Conservation (phyloP, 2,797 vertebrate species). For the Typhlichthys subterraneus region DNA sequence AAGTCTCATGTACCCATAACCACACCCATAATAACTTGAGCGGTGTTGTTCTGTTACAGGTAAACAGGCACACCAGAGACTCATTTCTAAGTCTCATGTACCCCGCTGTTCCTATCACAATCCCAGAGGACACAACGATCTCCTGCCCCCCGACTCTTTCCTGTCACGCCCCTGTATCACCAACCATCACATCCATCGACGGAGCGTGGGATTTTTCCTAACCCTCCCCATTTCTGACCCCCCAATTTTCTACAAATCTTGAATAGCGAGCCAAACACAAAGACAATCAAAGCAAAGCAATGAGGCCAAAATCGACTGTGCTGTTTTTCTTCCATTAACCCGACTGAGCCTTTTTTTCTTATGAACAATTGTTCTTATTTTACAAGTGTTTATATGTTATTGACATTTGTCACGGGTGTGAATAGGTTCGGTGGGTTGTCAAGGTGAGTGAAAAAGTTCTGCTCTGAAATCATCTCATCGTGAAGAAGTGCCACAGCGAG, state of each 20-base stretch:
- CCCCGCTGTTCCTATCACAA: slow-evolving; percentile 81
- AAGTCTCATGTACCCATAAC: too few species aligned
- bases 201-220: slow-evolving; percentile 79
- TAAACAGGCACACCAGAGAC: slow-evolving; percentile 87
- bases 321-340: slow-evolving; percentile 50
- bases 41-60: slow-evolving; percentile 60
- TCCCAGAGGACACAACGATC: slow-evolving; percentile 65
- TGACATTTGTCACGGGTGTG: slow-evolving; percentile 24
- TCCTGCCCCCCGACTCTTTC: slow-evolving; percentile 62
- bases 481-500: slow-evolving; percentile 13
- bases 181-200: slow-evolving; percentile 47
- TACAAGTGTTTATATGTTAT: slow-evolving; percentile 45
- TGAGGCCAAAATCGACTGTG: slow-evolving; percentile 68
- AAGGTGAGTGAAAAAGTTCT: slow-evolving; percentile 54
- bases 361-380: neutral
- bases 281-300: slow-evolving; percentile 68
- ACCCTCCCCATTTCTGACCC: neutral
- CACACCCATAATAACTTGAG: too few species aligned
- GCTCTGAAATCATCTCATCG: slow-evolving; percentile 27
- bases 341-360: slow-evolving; percentile 61
- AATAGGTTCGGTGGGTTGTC: neutral
- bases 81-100: slow-evolving; percentile 89
- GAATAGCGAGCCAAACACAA: slow-evolving; percentile 53
- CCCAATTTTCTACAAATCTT: slow-evolving; percentile 1
- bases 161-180: slow-evolving; percentile 50